Evolutionary conservation across 2,797 vertebrate genomes (phyloP).

Genomic region (Lepus oiostolus): DNA sequence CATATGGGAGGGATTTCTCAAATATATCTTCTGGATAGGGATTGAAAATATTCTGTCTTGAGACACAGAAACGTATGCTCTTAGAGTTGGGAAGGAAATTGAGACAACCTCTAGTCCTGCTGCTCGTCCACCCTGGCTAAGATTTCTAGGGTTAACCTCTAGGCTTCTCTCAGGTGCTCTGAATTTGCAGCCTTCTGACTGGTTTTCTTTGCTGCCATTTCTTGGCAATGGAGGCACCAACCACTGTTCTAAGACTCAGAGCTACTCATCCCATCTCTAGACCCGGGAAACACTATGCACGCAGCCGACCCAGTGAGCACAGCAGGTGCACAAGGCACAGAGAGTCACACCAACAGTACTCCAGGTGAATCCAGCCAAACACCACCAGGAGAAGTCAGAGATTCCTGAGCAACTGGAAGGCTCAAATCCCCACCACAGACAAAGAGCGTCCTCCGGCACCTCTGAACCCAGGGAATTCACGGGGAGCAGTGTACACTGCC

Average conservation of each 20-base stretch:
- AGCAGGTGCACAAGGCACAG: background rate
- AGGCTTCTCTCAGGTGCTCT: background rate
- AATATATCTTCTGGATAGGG: conserved; percentile 33
- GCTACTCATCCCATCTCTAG: background rate
- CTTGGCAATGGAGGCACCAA: background rate
- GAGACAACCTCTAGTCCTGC: background rate
- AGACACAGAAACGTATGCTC: background rate
- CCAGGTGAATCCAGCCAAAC: background rate
- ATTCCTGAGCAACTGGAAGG: fast-evolving
- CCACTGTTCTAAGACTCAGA: background rate
- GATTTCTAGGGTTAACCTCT: background rate
- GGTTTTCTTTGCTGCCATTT: background rate
- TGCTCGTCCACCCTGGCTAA: background rate
- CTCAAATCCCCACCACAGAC: background rate
- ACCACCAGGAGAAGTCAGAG: background rate
- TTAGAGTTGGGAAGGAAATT: background rate
- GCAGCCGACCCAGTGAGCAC: background rate
- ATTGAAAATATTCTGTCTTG: conserved; percentile 26
- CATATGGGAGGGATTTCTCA: background rate
- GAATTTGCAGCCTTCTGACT: background rate
- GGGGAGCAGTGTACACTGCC: background rate
- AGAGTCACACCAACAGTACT: background rate
- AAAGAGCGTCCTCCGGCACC: background rate
- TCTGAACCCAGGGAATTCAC: background rate
- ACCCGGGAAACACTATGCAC: background rate